Percentiles rank a stretch among this genome's conserved stretches.
Evolutionary conservation across 1,140 invertebrate genomes (phyloP).

Genomic region (Ectropis grisescens): DNA sequence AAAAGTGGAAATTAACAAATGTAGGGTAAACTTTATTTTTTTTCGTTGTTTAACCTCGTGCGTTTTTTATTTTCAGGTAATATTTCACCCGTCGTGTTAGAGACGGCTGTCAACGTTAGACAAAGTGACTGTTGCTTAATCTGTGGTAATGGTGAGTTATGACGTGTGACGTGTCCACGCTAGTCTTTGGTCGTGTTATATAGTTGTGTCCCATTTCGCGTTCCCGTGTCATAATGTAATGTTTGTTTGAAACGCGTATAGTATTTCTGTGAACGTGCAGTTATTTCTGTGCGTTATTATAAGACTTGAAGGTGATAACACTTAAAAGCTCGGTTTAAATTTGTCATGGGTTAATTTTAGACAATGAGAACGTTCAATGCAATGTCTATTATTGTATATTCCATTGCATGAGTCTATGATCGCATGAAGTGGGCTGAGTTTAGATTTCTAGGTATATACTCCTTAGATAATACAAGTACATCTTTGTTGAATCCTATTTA

Average conservation of each 20-base stretch:
- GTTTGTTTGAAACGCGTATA: slow-evolving; percentile 24
- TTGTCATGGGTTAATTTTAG: slow-evolving; percentile 49
- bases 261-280: slow-evolving; percentile 38
- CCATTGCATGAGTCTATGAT: too few relatives aligned
- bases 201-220: slow-evolving; percentile 28
- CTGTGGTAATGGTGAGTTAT: slow-evolving; percentile 4
- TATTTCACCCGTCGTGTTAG: slow-evolving; percentile 5
- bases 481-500: too few relatives aligned
- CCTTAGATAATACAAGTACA: too few relatives aligned
- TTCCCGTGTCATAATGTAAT: slow-evolving; percentile 16
- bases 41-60: slow-evolving; percentile 20
- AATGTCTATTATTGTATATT: slow-evolving; percentile 27
- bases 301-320: slow-evolving; percentile 54
- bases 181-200: slow-evolving; percentile 5
- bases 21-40: slow-evolving; percentile 15
- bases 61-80: slow-evolving; percentile 51
- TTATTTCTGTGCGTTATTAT: slow-evolving; percentile 52
- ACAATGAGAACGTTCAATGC: slow-evolving; percentile 40
- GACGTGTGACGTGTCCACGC: slow-evolving; percentile 14
- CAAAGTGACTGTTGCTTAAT: too few relatives aligned
- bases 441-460: too few relatives aligned
- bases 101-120: not conserved
- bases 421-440: too few relatives aligned
- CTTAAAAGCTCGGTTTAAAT: slow-evolving; percentile 48
- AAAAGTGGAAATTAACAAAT: slow-evolving; percentile 23